Evolutionary conservation across 2,797 vertebrate genomes (phyloP).

Genomic region (Smutsia temminckii): DNA sequence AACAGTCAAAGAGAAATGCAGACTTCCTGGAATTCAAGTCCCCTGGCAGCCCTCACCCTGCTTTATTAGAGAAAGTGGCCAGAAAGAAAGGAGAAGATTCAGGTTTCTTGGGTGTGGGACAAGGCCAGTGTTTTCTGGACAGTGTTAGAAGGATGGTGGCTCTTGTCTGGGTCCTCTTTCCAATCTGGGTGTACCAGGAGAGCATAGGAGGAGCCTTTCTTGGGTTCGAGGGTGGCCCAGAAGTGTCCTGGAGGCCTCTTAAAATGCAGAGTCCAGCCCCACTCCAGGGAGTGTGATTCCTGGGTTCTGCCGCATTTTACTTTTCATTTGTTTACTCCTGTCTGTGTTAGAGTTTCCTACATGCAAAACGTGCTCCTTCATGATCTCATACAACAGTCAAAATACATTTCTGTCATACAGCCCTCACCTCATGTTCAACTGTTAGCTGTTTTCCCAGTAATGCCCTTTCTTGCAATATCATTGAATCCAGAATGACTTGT

Average conservation of each 20-base stretch:
- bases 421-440: background rate
- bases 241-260: background rate
- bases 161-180: background rate
- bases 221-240: background rate
- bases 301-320: background rate
- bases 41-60: background rate
- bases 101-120: background rate
- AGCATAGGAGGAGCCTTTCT: background rate
- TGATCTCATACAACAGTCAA: accelerated
- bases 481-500: background rate
- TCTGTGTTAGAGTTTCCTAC: background rate
- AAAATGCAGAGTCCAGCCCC: background rate
- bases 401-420: background rate
- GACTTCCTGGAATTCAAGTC: background rate
- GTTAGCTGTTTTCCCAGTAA: background rate
- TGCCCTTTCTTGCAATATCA: background rate
- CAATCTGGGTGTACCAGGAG: accelerated
- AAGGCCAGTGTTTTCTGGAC: background rate
- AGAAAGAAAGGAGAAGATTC: background rate
- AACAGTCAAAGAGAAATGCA: background rate
- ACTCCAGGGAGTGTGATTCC: background rate
- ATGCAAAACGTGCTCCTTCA: background rate
- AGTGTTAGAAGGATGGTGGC: background rate
- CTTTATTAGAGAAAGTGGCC: background rate
- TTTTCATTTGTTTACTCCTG: background rate